Evolutionary conservation across 37 sponge, comb jelly and placozoan species (phyloP), one percentile per base, ranked within the genome.

Genomic region (Mnemiopsis leidyi): DNA sequence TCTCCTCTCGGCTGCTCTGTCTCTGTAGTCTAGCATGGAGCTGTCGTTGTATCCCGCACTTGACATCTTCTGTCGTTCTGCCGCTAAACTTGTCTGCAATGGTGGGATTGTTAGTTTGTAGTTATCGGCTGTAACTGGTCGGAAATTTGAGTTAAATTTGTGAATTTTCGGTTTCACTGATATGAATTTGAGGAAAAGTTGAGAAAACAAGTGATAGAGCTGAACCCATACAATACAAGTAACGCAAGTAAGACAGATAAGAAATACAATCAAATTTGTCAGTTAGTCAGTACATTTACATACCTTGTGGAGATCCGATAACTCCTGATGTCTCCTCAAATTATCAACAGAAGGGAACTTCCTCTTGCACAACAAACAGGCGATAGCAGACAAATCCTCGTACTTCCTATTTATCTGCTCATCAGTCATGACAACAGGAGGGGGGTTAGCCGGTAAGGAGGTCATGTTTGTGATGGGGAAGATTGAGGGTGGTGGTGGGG

Each of bases 301-400:
- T 73, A 94, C 94, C 95, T 97, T 98, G 92, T 98, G 99, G 0
- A 98, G 95, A 33, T 95, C 96, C 23, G 99, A 98, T 61, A 96
- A 93, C 94, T 97, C 94, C 69, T 96, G 95, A 82, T 98, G 99
- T 31, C 96, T 95, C 23, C 95, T 33, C 13, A 98, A 95, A 23
- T 92, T 90, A 21, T 97, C 96, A 36, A 82, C 92, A 16, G 93
- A 94, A 20, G 93, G 92, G 92, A 98, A 98, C 95, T 96, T 96
- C 85, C 99, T 94, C 95, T 97, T 96, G 88, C 99, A 98, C 35
- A 98, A 95, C 32, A 98, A 95, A 69, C 99, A 98, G 29, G 96
- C 96, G 26, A 98, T 93, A 38, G 95, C 93, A 69, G 83, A 68
- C 96, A 96, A 96, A 94, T 98, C 97, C 24, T 94, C 96, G 94